These are phyloP conservation scores for Dolomedes plantarius DNA, from an alignment of 2,888 invertebrate genomes.

Conservation along the genomic window DNA sequence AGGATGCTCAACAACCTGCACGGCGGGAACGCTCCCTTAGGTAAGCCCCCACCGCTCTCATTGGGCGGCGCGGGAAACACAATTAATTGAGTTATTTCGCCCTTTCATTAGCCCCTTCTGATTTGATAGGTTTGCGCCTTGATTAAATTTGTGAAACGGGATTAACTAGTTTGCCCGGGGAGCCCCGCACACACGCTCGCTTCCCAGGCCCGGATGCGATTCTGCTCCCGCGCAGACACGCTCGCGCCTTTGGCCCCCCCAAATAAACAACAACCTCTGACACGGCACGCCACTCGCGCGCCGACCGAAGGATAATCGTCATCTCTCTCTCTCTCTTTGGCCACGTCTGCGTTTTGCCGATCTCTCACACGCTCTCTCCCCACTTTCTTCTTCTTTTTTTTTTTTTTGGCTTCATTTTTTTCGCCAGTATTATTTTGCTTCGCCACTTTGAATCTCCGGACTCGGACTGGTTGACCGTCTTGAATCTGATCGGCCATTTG, in stretches of 20 bases:
- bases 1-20: constrained; percentile 72
- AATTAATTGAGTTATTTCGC: constrained; percentile 73
- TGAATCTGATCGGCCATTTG: neutral
- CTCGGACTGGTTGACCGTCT: neutral
- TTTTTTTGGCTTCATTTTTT: neutral
- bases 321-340: neutral
- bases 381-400: neutral
- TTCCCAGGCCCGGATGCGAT: constrained; percentile 32
- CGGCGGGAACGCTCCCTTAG: constrained; percentile 71
- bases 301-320: constrained; percentile 5
- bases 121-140: constrained; percentile 74
- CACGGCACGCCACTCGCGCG: neutral
- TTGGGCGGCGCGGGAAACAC: constrained; percentile 53
- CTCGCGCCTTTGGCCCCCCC: constrained; percentile 23
- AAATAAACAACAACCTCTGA: constrained; percentile 49
- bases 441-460: no score
- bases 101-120: constrained; percentile 74
- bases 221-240: constrained; percentile 41
- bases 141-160: constrained; percentile 74
- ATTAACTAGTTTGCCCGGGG: constrained; percentile 73
- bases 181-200: constrained; percentile 68
- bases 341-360: neutral
- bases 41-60: constrained; percentile 60
- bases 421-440: neutral
- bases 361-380: neutral